A percentile compares a stretch with the other conserved stretches of the same genome.
Conservation (phyloP, 2,113 vertebrate species). For the Machaerirhynchus nigripectus region DNA sequence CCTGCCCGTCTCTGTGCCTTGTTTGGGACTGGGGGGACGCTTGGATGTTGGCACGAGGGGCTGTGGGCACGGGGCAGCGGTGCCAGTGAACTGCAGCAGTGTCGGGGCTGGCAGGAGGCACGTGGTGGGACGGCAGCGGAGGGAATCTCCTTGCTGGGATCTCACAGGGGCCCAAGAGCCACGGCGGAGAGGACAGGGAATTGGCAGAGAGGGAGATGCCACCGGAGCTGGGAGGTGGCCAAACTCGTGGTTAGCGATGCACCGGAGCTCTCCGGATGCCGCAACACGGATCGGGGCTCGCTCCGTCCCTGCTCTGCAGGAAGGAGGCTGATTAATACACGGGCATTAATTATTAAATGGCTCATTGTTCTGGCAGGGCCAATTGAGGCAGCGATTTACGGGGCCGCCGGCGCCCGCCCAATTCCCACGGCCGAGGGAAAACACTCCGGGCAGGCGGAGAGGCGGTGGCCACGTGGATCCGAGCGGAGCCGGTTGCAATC, state of each 20-base stretch:
- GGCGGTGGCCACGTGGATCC: not conserved
- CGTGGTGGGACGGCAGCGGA: fast-evolving
- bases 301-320: not conserved
- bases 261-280: not conserved
- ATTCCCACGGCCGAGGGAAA: not conserved
- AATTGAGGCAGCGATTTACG: not conserved
- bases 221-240: not conserved
- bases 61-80: fast-evolving
- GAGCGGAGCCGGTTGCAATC: not conserved
- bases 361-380: conserved; percentile 8
- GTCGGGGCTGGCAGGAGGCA: not conserved
- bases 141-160: not conserved
- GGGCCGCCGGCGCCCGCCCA: not conserved
- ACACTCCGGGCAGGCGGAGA: not conserved
- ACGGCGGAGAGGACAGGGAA: fast-evolving
- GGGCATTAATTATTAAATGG: conserved; percentile 32
- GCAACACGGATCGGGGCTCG: not conserved
- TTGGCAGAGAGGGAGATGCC: fast-evolving
- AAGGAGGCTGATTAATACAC: not conserved
- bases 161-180: fast-evolving
- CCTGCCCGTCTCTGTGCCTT: not conserved
- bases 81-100: fast-evolving
- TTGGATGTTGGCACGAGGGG: fast-evolving
- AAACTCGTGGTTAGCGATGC: not conserved
- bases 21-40: fast-evolving